Conservation (phyloP, 2,888 invertebrate species). For the Baronia brevicornis region DNA sequence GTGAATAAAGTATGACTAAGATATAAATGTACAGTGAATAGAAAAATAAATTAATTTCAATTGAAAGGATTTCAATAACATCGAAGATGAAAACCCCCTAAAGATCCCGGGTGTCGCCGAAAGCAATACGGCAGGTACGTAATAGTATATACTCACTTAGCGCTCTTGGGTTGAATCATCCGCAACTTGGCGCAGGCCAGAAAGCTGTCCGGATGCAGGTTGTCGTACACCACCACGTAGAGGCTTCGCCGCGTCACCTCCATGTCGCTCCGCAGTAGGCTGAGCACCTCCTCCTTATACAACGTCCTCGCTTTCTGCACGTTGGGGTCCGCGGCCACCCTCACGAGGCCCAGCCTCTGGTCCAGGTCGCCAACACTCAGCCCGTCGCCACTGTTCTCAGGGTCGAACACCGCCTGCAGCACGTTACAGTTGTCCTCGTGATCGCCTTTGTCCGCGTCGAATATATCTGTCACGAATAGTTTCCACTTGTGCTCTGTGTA, state of each 20-base stretch:
- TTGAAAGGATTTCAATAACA: too few species aligned
- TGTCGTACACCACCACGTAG: conserved; percentile 88
- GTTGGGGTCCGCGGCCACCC: conserved; percentile 79
- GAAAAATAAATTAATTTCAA: too few species aligned
- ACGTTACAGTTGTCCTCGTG: conserved; percentile 88
- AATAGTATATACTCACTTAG: conserved; percentile 77
- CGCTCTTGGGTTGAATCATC: conserved; percentile 77
- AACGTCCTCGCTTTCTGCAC: conserved; percentile 72
- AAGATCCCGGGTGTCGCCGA: too few species aligned
- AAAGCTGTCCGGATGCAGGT: conserved; percentile 83
- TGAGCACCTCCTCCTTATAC: conserved; percentile 82
- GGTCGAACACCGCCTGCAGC: conserved; percentile 89
- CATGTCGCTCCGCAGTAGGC: conserved; percentile 82
- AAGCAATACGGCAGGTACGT: too few species aligned
- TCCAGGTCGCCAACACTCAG: conserved; percentile 88
- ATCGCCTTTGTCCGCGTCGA: conserved; percentile 81
- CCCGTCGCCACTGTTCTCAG: conserved; percentile 80
- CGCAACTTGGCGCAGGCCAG: conserved; percentile 89
- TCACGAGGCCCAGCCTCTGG: conserved; percentile 82
- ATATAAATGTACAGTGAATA: too few species aligned
- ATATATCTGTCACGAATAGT: conserved; percentile 90
- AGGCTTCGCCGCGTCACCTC: conserved; percentile 84
- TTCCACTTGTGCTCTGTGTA: conserved; percentile 91
- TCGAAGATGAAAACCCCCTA: too few species aligned
- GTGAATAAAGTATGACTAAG: too few species aligned